phyloP scores from a whole-genome alignment of 2,888 invertebrate species.

The Erebia palarica region DNA sequence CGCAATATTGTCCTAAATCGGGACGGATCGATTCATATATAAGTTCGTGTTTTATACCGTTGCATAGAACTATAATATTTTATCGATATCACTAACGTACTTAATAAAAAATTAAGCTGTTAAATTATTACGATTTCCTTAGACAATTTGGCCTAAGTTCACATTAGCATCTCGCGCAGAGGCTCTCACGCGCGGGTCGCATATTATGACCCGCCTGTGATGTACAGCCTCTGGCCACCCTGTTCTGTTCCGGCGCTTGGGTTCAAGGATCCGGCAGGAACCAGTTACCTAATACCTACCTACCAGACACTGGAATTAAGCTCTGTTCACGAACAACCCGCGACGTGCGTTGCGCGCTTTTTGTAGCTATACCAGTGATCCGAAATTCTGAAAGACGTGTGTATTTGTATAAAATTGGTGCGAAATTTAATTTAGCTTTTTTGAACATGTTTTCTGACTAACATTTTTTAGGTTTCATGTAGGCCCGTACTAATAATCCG shows the following conservation, averaged over 20 bases:
- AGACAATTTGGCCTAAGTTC: neutral
- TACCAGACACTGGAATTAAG: neutral
- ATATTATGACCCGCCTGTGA: neutral
- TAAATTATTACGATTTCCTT: too few species aligned
- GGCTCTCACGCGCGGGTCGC: neutral
- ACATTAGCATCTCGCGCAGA: neutral
- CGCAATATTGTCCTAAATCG: constrained; percentile 4
- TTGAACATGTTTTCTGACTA: too few species aligned
- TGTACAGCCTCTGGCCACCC: neutral
- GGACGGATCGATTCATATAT: constrained; percentile 8
- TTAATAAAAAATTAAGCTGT: too few species aligned
- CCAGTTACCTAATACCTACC: constrained; percentile 4
- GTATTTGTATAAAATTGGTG: too few species aligned
- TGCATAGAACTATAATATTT: neutral
- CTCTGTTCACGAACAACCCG: neutral
- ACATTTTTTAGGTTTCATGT: too few species aligned
- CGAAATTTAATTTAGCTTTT: too few species aligned
- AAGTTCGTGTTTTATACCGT: neutral
- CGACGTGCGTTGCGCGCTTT: too few species aligned
- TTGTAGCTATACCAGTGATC: too few species aligned
- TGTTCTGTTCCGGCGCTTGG: neutral
- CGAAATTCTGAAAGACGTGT: too few species aligned
- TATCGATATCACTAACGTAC: too few species aligned
- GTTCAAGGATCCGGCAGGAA: constrained; percentile 9
- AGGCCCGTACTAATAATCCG: too few species aligned